Evolutionary conservation across 2,888 invertebrate species (phyloP).

Genomic region (Oegoconia quadripuncta): DNA sequence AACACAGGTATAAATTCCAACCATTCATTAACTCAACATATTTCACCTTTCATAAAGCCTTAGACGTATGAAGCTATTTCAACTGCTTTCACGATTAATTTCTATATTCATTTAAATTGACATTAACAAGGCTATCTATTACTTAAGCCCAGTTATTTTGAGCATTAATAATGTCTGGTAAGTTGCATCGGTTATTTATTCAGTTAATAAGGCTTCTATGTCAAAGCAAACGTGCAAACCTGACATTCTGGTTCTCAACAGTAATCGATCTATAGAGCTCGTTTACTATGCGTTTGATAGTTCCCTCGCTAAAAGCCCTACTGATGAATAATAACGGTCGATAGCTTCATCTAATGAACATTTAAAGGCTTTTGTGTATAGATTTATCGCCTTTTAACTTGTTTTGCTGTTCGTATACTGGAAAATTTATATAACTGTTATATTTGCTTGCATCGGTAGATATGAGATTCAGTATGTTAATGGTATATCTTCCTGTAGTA

Average conservation of each 20-base stretch:
- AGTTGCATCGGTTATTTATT: constrained; percentile 33
- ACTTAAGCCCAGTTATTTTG: constrained; percentile 11
- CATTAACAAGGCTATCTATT: constrained; percentile 10
- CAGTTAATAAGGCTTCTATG: constrained; percentile 45
- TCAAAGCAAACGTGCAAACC: constrained; percentile 47
- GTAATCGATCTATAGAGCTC: constrained; percentile 36
- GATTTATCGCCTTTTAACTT: no score
- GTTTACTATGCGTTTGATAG: constrained; percentile 42
- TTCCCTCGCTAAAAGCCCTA: constrained; percentile 46
- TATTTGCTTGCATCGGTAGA: no score
- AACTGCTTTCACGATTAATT: constrained; percentile 6
- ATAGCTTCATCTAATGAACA: background rate
- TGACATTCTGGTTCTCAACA: constrained; percentile 31
- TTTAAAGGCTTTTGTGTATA: no score
- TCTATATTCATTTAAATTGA: constrained; percentile 5
- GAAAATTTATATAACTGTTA: no score
- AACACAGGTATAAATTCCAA: no score
- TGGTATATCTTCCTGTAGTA: no score
- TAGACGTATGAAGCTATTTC: no score
- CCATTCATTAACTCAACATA: background rate
- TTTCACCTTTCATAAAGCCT: constrained; percentile 7
- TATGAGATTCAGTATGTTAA: no score
- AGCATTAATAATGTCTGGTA: constrained; percentile 20
- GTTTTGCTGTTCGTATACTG: background rate
- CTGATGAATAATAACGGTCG: constrained; percentile 41